Evolutionary conservation across 1,140 invertebrate species (phyloP).

Genomic region (Centruroides vittatus): DNA sequence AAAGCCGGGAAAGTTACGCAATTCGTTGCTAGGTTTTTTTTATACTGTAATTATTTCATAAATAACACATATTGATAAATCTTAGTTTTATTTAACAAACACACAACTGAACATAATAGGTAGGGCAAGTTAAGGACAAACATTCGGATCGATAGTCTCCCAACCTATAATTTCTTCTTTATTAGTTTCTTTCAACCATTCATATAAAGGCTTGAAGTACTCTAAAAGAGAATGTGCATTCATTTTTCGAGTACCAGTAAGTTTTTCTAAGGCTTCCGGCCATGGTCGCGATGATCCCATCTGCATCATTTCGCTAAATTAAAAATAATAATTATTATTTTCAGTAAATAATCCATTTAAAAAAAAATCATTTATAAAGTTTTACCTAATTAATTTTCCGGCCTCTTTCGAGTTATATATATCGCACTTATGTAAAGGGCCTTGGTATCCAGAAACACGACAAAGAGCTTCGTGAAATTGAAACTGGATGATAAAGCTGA

Average conservation of each 20-base stretch:
- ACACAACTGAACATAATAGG: too few species aligned
- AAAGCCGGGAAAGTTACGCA: too few species aligned
- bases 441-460: constrained; percentile 50
- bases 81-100: too few species aligned
- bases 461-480: constrained; percentile 76
- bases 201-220: constrained; percentile 63
- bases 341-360: too few species aligned
- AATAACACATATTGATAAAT: too few species aligned
- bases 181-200: constrained; percentile 65
- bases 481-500: constrained; percentile 79
- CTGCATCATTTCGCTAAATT: constrained; percentile 41
- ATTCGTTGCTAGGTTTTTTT: too few species aligned
- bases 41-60: too few species aligned
- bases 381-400: constrained; percentile 25
- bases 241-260: constrained; percentile 53
- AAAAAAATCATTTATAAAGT: constrained; percentile 27
- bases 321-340: not conserved
- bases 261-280: constrained; percentile 53
- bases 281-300: constrained; percentile 52
- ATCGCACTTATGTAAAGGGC: constrained; percentile 75
- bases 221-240: constrained; percentile 56
- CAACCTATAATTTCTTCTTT: constrained; percentile 56
- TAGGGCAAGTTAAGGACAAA: constrained; percentile 17
- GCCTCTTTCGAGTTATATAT: constrained; percentile 38
- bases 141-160: constrained; percentile 32